These are phyloP conservation scores for Drosophila sechellia DNA, from an alignment of 1,140 invertebrate genomes.

Conservation along the genomic window DNA sequence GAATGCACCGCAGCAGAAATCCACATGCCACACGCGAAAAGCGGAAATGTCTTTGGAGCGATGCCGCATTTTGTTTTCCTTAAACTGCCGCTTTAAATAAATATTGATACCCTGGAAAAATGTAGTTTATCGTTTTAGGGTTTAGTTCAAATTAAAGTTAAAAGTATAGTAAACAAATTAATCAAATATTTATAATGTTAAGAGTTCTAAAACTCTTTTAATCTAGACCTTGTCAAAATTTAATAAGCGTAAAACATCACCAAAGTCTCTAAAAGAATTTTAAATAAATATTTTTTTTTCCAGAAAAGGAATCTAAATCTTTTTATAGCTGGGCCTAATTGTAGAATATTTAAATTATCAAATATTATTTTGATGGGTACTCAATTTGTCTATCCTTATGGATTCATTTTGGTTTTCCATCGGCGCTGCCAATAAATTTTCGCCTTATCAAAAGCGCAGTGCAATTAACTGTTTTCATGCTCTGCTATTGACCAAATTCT, in stretches of 20 bases:
- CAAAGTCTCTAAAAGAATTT: no score
- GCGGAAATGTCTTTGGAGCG: slow-evolving; percentile 69
- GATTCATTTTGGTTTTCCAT: slow-evolving; percentile 20
- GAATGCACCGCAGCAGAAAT: slow-evolving; percentile 54
- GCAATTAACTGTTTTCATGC: slow-evolving; percentile 33
- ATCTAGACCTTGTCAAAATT: no score
- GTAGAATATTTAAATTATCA: not conserved
- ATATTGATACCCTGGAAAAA: slow-evolving; percentile 19
- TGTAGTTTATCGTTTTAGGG: not conserved
- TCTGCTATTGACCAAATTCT: slow-evolving; percentile 46
- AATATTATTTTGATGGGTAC: no score
- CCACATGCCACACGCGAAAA: slow-evolving; percentile 64
- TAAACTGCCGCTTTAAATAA: slow-evolving; percentile 48
- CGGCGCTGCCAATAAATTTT: slow-evolving; percentile 40
- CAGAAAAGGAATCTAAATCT: no score
- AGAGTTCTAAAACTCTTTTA: no score
- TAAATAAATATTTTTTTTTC: no score
- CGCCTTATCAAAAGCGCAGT: slow-evolving; percentile 38
- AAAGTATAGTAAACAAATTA: no score
- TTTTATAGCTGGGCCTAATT: no score
- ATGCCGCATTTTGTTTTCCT: slow-evolving; percentile 61
- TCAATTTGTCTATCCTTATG: not conserved
- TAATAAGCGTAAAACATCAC: no score
- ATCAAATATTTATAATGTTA: no score
- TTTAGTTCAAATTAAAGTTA: no score